Evolutionary conservation across 2,888 invertebrate species (phyloP), one percentile per base, ranked within the genome.

Genomic region (Hesperia comma): DNA sequence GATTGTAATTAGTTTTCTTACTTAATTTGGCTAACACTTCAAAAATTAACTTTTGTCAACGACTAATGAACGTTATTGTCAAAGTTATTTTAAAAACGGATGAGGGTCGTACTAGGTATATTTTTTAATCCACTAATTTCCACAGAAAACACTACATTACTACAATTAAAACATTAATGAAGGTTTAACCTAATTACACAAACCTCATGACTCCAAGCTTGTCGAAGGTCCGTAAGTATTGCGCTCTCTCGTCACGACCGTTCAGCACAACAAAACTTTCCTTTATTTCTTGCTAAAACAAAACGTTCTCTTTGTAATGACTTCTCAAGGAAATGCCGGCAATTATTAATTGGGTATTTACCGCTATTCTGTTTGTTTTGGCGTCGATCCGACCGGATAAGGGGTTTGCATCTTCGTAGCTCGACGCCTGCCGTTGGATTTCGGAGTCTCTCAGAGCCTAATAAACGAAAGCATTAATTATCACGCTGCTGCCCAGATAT

Each of bases 231-330:
- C 74, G 74, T 53, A 79, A 68, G 72, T 86, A 89, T 58, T 84
- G 77, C 17, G 60, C 63, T 63, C 76, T 77, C 70, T 85, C 77
- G 63, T 81, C 78, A 32, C 75, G 78, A 41, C 79, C 78, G 41
- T 69, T 79, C 57, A 89, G 70, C 40, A 88, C 67, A 33, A 90
- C 90, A 70, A 90, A 87, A 82, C 92, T 92, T 80, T 92, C 91
- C 72, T 88, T 90, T 80, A 91, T 82, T 81, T 92, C 92, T 87
- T 87, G 85, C 90, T 91, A 70, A 57, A 86, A 86, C 72, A 81
- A 82, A 77, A 79, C 53, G 56, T 46, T 68, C 46, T 40, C 4
- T 32, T 53, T 58, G 40, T 64, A 64, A 58, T 58, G 53, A 64
- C 51, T 58, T 58, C 55, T 57, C 51, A 40, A 17, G 51, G 41